Evolutionary conservation across 2,797 vertebrate species (phyloP).

Genomic region (Enteromius fasciolatus): DNA sequence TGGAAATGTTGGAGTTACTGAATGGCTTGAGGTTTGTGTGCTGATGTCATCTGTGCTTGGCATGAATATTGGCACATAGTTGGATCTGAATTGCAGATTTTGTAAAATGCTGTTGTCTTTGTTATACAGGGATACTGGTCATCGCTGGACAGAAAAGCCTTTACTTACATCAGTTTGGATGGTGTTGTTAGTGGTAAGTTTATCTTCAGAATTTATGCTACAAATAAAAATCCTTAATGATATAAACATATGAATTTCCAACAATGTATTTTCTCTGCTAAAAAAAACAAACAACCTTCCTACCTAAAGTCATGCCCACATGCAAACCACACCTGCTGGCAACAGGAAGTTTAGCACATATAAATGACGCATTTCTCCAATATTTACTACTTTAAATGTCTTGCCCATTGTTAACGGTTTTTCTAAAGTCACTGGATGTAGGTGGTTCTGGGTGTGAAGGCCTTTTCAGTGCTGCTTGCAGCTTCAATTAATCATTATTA

Average conservation of each 20-base stretch:
- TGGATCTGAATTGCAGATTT: neutral
- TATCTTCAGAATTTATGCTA: neutral
- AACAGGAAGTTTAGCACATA: neutral
- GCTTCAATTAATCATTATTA: neutral
- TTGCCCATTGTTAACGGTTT: neutral
- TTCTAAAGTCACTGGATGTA: neutral
- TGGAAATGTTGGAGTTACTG: conserved; percentile 89
- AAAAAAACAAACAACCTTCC: too few relatives aligned
- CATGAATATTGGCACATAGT: neutral
- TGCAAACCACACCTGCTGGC: neutral
- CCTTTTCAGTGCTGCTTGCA: neutral
- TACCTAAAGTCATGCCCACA: neutral
- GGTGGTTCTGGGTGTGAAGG: neutral
- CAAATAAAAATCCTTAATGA: neutral
- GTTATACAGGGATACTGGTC: conserved; percentile 82
- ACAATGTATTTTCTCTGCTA: neutral
- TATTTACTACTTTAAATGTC: neutral
- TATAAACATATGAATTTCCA: neutral
- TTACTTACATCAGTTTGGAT: conserved; percentile 91
- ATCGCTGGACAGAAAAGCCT: conserved; percentile 80
- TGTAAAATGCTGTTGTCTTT: conserved; percentile 34
- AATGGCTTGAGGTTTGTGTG: conserved; percentile 90
- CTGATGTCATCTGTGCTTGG: neutral
- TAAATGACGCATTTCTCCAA: neutral
- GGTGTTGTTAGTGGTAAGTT: conserved; percentile 83